Conservation (phyloP, 37 sponge, comb jelly and placozoan genomes). For the Crambe crambe region DNA sequence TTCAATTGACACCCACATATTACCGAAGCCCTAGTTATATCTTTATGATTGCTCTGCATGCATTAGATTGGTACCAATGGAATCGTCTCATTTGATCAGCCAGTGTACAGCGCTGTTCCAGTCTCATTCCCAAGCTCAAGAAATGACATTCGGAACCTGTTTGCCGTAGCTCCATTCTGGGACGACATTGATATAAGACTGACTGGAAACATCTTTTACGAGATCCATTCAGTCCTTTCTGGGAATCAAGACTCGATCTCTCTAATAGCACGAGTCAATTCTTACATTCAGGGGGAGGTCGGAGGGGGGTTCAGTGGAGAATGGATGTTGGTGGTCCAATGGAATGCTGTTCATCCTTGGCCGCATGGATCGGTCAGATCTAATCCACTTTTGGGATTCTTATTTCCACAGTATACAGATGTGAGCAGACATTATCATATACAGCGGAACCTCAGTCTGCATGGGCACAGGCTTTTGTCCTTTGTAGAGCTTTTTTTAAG, state of each 20-base stretch:
- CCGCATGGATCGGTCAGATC: conserved; percentile 29
- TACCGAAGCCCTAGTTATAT: no score
- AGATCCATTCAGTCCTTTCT: background rate
- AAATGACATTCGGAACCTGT: background rate
- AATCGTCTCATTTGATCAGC: conserved; percentile 39
- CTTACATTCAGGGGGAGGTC: conserved; percentile 10
- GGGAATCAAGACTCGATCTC: background rate
- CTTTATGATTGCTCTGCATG: no score
- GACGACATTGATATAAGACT: conserved; percentile 48
- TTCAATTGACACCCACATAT: no score
- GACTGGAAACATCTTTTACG: conserved; percentile 46
- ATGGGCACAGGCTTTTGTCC: no score
- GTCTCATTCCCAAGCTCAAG: background rate
- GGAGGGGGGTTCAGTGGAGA: conserved; percentile 21
- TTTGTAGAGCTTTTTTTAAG: no score
- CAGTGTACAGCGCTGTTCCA: background rate
- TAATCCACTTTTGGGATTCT: background rate
- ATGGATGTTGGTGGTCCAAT: conserved; percentile 56
- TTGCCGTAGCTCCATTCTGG: conserved; percentile 69
- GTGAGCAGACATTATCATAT: background rate
- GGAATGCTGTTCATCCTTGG: conserved; percentile 64
- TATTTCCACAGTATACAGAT: background rate
- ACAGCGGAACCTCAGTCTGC: no score
- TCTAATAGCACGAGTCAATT: conserved; percentile 27
- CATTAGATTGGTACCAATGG: conserved; percentile 56